Base-by-base conservation (phyloP, 2,888 invertebrate species). In the Agelastica alni region DNA sequence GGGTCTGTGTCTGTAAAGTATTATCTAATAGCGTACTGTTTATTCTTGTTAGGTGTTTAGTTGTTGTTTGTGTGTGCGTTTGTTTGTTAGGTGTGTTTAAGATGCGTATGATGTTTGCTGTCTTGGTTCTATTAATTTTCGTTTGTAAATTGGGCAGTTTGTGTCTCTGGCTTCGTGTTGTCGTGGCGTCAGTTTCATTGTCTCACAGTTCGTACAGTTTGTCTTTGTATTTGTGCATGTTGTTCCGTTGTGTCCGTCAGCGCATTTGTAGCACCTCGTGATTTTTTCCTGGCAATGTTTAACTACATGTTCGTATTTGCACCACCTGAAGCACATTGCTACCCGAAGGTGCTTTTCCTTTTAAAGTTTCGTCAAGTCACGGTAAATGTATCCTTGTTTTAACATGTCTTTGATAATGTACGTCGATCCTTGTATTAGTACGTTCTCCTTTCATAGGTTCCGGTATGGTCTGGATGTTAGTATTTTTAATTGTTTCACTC, bases 1-100 rank as follows among this genome's bases (percentile, higher is more conserved):
- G 31, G 31, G 6, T 13, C 26, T 4, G 39, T 13, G 7, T 41
- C 4, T 34, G 49, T 45, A 9, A 58, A 20, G 9, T 22, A 10
- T 13, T 18, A 2, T 30, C 42, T 32, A 12, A 32, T 32, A 1
- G 32, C 12, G 2, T 12, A 5, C 1, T 3, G 12, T 22, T 6
- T 1, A 7, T 22, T 1, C 7, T 22, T 22, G 22, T 22, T 22
- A 1, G 22, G 4, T 1, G 22, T 22, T 4, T 22, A 1, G 4
- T 1, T 1, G 22, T 22, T 22, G 22, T 1, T 7, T 7, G 22
- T 4, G 22, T 22, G 22, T 22, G 22, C 7, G 22, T 22, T 22
- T 5, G 22, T 22, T n/a, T n/a, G n/a, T n/a, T n/a, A n/a, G n/a
- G n/a, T n/a, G n/a, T n/a, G n/a, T n/a, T n/a, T n/a, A n/a, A n/a